Evolutionary conservation across 2,113 vertebrate species (phyloP).

Genomic region (Scytalopus superciliaris): DNA sequence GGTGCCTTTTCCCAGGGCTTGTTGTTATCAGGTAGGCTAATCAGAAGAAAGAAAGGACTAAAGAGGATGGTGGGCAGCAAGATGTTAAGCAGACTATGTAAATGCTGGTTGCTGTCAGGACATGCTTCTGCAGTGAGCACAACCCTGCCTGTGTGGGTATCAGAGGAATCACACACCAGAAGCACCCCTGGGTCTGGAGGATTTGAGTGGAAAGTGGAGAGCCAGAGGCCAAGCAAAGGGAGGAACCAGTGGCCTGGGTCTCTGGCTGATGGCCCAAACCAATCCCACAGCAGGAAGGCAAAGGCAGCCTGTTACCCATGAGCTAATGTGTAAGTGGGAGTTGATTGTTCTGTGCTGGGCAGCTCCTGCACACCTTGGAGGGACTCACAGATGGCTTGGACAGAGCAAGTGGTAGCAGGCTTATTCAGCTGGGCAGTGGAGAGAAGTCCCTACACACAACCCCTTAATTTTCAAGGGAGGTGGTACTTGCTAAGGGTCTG

Average conservation of each 20-base stretch:
- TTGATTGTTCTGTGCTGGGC: neutral
- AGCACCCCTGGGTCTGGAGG: neutral
- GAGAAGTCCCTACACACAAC: neutral
- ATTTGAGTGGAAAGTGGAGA: neutral
- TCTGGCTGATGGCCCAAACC: neutral
- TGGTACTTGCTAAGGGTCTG: neutral
- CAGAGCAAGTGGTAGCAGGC: neutral
- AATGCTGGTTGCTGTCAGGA: neutral
- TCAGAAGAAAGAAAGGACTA: neutral
- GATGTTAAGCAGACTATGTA: neutral
- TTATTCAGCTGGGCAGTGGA: neutral
- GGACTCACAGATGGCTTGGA: neutral
- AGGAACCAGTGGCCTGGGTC: neutral
- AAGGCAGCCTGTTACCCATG: rapidly evolving
- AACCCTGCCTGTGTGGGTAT: neutral
- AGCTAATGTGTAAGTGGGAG: neutral
- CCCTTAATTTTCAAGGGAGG: neutral
- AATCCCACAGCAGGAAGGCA: neutral
- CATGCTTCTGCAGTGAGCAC: neutral
- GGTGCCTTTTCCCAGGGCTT: neutral
- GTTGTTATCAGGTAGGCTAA: neutral
- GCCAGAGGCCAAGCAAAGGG: neutral
- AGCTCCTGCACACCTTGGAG: neutral
- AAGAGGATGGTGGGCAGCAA: neutral
- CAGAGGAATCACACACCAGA: neutral